Evolutionary conservation across 1,140 invertebrate species (phyloP).

Genomic region (Euwallacea similis): DNA sequence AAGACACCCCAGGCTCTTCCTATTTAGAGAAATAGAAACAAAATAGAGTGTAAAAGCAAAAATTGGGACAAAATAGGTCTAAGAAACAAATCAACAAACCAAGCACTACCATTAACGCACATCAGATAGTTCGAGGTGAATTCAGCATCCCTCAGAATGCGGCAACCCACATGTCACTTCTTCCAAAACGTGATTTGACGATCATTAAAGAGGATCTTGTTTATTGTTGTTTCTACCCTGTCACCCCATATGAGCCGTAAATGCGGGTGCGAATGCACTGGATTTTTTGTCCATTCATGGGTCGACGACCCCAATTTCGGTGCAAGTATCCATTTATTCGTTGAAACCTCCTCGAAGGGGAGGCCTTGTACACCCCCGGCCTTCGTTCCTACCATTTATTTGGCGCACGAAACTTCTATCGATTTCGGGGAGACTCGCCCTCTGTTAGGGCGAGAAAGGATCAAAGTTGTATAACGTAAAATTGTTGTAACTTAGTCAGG

Average conservation of each 20-base stretch:
- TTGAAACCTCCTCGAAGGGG: constrained; percentile 22
- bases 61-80: no score
- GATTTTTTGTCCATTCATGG: constrained; percentile 21
- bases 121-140: no score
- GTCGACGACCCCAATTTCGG: constrained; percentile 26
- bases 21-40: no score
- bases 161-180: no score
- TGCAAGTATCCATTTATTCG: constrained; percentile 27
- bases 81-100: no score
- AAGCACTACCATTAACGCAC: no score
- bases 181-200: neutral
- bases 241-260: constrained; percentile 10
- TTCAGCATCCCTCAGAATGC: no score
- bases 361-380: constrained; percentile 21
- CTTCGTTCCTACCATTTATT: constrained; percentile 20
- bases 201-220: neutral
- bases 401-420: constrained; percentile 26
- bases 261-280: constrained; percentile 30
- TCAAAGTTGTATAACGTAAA: no score
- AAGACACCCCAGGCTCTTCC: no score
- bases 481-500: no score
- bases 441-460: neutral
- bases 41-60: no score
- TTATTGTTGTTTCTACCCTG: neutral
- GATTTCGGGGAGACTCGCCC: constrained; percentile 4